A percentile compares a stretch with the other conserved stretches of the same genome.
phyloP scores from a whole-genome alignment of 2,113 vertebrate genomes.

The Heloderma charlesbogerti region DNA sequence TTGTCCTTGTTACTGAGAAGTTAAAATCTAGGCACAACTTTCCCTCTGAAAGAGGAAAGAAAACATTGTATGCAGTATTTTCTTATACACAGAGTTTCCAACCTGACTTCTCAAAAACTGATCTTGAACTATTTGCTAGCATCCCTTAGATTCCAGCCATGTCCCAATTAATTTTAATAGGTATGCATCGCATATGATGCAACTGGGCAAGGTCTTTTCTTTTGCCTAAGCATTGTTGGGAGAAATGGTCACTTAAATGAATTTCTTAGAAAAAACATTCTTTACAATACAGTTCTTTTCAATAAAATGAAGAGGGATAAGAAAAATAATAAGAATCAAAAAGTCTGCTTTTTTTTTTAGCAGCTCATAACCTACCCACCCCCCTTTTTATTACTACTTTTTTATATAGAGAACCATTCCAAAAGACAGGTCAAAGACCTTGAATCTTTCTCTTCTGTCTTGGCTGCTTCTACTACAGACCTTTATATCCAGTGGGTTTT shows the following conservation, averaged over 20 bases:
- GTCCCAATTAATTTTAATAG: constrained; percentile 8
- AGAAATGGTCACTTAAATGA: background rate
- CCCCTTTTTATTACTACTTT: background rate
- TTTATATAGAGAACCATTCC: background rate
- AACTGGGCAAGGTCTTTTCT: background rate
- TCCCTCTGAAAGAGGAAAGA: background rate
- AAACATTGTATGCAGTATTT: background rate
- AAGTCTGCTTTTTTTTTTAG: background rate
- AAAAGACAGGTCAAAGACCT: constrained; percentile 6
- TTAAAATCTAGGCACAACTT: constrained; percentile 2
- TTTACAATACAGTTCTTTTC: background rate
- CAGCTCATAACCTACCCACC: background rate
- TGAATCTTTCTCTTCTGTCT: background rate
- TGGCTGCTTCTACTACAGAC: background rate
- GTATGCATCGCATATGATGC: background rate
- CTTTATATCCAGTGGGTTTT: background rate
- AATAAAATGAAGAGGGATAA: background rate
- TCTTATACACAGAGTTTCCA: constrained; percentile 2
- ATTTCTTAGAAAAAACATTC: background rate
- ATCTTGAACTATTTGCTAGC: constrained; percentile 3
- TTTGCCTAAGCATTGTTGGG: constrained; percentile 6
- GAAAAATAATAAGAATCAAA: background rate
- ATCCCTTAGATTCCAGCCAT: background rate
- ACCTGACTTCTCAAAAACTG: background rate
- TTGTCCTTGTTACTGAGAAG: background rate